Evolutionary conservation across 2,113 vertebrate species (phyloP), one percentile per base, ranked within the genome.

Genomic region (Sinocyclocheilus anshuiensis): DNA sequence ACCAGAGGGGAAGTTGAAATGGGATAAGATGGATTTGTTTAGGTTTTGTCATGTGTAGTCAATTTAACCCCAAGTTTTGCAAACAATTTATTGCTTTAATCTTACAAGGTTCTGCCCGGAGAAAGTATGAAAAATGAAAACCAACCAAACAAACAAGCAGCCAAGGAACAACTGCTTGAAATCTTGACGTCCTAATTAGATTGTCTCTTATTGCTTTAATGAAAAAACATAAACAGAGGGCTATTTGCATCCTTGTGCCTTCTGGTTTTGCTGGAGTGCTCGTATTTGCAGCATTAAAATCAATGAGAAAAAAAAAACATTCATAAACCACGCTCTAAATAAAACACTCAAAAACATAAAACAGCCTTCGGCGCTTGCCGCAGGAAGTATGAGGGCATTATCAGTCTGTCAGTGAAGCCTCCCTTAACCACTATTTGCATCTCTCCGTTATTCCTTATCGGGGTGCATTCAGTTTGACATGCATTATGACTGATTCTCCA

Each of bases 401-500:
- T 78, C 75, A 86, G 20, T 36, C 88, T 85, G 61, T 85, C 88
- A 77, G 69, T 26, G 39, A 74, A 84, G 67, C 69, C 71, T 76
- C 39, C 63, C 78, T 29, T 92, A 93, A 93, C 93, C 86, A 91
- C 86, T 90, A 92, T 94, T 94, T 93, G 91, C 92, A 92, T 93
- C 90, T 91, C 91, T 92, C 90, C 91, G 91, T 92, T 93, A 90
- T 91, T 93, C 89, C 90, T 93, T 90, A 94, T 93, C 86, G 89
- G 92, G 82, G 29, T 5, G 78, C 50, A 20, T 86, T 89, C 50
- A 42, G 67, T 69, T 77, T 88, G 86, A 86, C 84, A 94, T 93
- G 91, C 92, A 90, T 94, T 94, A 92, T 91, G 93, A 84, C 87
- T 88, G 85, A 92, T 92, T 94, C 92, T 92, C 92, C 92, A 91